A percentile compares a stretch with the other conserved stretches of the same genome.
phyloP scores from a whole-genome alignment of 2,888 invertebrate species.

The Drosophila anceps region DNA sequence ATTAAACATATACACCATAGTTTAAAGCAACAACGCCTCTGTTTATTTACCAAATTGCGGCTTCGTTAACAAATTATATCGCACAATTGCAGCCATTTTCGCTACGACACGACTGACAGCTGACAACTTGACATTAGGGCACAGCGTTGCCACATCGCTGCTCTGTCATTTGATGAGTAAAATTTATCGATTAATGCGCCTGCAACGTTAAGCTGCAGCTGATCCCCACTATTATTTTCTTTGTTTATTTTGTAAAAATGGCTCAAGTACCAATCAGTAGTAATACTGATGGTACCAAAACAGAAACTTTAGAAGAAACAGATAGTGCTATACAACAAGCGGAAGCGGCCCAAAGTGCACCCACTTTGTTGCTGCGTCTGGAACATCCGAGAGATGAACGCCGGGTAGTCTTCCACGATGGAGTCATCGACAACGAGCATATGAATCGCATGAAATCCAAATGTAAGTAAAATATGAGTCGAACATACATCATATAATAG shows the following conservation, averaged over 20 bases:
- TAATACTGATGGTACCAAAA: conserved; percentile 23
- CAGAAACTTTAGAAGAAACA: conserved; percentile 51
- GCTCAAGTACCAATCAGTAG: conserved; percentile 41
- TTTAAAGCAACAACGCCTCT: conserved; percentile 3
- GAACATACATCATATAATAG: too few species aligned
- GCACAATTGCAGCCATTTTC: conserved; percentile 91
- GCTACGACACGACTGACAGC: conserved; percentile 53
- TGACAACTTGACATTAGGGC: conserved; percentile 61
- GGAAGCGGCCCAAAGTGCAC: conserved; percentile 30
- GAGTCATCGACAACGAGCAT: conserved; percentile 97
- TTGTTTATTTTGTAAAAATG: conserved; percentile 60
- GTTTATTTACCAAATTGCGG: conserved; percentile 88
- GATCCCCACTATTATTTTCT: background rate
- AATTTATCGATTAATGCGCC: conserved; percentile 6
- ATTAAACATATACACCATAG: conserved; percentile 2
- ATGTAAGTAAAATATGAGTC: conserved; percentile 88
- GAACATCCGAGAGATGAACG: conserved; percentile 90
- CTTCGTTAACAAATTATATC: conserved; percentile 88
- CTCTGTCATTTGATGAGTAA: background rate
- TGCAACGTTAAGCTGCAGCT: conserved; percentile 13
- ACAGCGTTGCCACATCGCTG: conserved; percentile 50
- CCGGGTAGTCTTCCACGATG: conserved; percentile 95
- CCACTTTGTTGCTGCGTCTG: conserved; percentile 86
- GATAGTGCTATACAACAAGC: conserved; percentile 24
- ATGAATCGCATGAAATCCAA: conserved; percentile 98